Percentiles rank a stretch among this genome's conserved stretches.
Evolutionary conservation across 2,888 invertebrate species (phyloP).

Genomic region (Cyclophora albipunctata): DNA sequence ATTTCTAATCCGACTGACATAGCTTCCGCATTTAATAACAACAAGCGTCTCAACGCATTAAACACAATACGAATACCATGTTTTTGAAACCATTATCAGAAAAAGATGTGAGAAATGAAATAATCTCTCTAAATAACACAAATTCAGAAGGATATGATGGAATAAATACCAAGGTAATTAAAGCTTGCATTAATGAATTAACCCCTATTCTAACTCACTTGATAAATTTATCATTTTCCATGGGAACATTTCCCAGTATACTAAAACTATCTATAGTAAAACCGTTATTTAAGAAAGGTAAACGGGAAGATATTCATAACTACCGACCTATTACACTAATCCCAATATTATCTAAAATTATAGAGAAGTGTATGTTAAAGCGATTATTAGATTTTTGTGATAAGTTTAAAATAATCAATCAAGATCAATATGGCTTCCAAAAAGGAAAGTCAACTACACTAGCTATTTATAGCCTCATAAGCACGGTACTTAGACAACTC

Average conservation of each 20-base stretch:
- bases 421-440: too few species aligned
- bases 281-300: conserved; percentile 11
- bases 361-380: conserved; percentile 3
- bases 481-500: too few species aligned
- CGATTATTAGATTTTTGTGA: too few species aligned
- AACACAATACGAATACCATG: too few species aligned
- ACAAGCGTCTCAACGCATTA: too few species aligned
- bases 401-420: too few species aligned
- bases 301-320: conserved; percentile 1
- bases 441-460: too few species aligned
- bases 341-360: conserved; percentile 11
- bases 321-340: conserved; percentile 11
- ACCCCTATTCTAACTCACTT: not conserved
- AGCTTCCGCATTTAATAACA: too few species aligned
- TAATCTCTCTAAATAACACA: conserved; percentile 8
- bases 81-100: too few species aligned
- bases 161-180: conserved; percentile 6
- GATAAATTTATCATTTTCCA: conserved; percentile 7
- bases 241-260: conserved; percentile 6
- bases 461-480: too few species aligned
- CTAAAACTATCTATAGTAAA: conserved; percentile 10
- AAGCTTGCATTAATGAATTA: not conserved
- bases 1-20: too few species aligned
- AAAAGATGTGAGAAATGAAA: too few species aligned
- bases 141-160: conserved; percentile 9